These are phyloP conservation scores for Agonopterix subpropinquella DNA, from an alignment of 2,888 invertebrate genomes.

Conservation along the genomic window DNA sequence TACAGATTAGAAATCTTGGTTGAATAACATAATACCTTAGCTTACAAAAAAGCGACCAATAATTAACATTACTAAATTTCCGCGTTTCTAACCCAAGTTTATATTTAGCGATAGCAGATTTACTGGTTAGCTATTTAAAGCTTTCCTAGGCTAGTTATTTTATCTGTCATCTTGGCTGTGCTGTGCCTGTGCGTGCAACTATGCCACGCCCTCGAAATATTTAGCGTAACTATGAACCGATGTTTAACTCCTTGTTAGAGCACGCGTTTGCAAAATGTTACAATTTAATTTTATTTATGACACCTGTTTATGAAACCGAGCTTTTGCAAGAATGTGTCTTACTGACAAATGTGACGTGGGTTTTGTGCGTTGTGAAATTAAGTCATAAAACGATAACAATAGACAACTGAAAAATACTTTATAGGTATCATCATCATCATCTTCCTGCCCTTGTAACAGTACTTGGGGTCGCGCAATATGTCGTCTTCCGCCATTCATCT, in stretches of 20 bases:
- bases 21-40: no score
- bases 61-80: neutral
- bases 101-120: slow-evolving; percentile 3
- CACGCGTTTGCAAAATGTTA: slow-evolving; percentile 9
- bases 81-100: neutral
- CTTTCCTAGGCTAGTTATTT: slow-evolving; percentile 19
- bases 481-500: no score
- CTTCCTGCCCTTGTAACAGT: no score
- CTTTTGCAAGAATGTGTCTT: neutral
- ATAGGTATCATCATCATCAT: no score
- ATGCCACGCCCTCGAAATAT: slow-evolving; percentile 25
- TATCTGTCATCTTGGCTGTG: slow-evolving; percentile 26
- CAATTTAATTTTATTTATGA: slow-evolving; percentile 5
- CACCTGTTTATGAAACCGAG: neutral
- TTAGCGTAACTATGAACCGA: slow-evolving; percentile 10
- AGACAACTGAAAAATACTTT: no score
- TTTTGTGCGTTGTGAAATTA: no score
- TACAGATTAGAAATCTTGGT: no score
- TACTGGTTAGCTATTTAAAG: slow-evolving; percentile 14
- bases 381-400: no score
- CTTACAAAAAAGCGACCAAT: no score
- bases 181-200: slow-evolving; percentile 28
- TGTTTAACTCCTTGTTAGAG: slow-evolving; percentile 14
- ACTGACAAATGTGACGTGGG: neutral
- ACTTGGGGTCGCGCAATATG: no score